phyloP scores from a whole-genome alignment of 2,888 invertebrate genomes.

The Coleophora flavipennella region DNA sequence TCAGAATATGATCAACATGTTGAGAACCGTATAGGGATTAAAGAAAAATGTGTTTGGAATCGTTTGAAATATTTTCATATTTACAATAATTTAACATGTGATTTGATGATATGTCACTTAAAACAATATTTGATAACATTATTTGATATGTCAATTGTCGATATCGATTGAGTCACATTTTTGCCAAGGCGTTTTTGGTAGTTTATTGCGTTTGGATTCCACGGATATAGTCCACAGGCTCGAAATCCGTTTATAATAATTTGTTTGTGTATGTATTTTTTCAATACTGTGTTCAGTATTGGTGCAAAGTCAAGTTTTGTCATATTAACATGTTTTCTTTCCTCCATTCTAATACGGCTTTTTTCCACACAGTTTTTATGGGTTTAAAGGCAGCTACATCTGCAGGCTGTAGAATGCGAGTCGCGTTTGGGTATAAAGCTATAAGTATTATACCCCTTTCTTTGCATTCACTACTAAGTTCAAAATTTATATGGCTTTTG shows the following conservation, averaged over 20 bases:
- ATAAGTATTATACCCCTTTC: constrained; percentile 9
- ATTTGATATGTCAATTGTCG: too few relatives aligned
- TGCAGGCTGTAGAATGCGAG: constrained; percentile 17
- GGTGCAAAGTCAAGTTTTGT: constrained; percentile 1
- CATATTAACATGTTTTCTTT: not conserved
- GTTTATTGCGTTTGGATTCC: constrained; percentile 1
- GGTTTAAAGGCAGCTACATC: constrained; percentile 5
- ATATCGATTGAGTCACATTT: too few relatives aligned
- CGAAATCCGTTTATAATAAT: constrained; percentile 3
- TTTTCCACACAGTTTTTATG: constrained; percentile 1
- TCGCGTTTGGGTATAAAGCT: constrained; percentile 17
- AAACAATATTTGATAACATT: too few relatives aligned
- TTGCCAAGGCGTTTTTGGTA: too few relatives aligned
- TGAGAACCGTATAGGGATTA: constrained; percentile 15
- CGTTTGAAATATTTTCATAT: constrained; percentile 21
- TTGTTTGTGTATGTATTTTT: not conserved
- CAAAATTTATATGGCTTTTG: constrained; percentile 16
- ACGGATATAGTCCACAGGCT: constrained; percentile 2
- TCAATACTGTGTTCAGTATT: not conserved
- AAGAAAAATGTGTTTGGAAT: constrained; percentile 23
- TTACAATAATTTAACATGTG: constrained; percentile 23
- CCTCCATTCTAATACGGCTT: constrained; percentile 1
- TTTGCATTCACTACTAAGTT: too few relatives aligned
- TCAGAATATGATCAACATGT: constrained; percentile 3
- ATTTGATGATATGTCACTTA: too few relatives aligned